Evolutionary conservation across 2,113 vertebrate genomes (phyloP).

Genomic region (Malurus alboscapulatus): DNA sequence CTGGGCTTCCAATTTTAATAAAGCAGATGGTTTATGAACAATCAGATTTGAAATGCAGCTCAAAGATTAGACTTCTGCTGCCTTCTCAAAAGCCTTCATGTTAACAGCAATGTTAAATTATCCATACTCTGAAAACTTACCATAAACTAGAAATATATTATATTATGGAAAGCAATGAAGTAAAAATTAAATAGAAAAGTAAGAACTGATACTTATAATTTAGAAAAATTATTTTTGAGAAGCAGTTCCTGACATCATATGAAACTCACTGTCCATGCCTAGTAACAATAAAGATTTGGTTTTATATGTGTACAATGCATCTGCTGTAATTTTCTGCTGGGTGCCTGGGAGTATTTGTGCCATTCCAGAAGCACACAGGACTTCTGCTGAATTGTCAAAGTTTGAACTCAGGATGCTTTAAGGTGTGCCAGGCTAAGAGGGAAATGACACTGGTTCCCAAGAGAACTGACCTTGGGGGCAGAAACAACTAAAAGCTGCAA

Average conservation of each 20-base stretch:
- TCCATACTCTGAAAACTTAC: background rate
- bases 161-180: background rate
- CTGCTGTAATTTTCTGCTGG: background rate
- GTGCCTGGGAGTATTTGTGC: background rate
- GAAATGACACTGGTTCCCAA: background rate
- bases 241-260: background rate
- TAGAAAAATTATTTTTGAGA: background rate
- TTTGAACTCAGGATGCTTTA: background rate
- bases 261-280: background rate
- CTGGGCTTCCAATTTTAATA: conserved; percentile 6
- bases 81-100: background rate
- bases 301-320: background rate
- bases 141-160: background rate
- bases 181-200: background rate
- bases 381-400: background rate
- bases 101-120: background rate
- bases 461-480: background rate
- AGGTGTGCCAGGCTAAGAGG: background rate
- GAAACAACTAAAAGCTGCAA: background rate
- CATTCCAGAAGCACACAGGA: background rate
- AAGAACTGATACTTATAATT: background rate
- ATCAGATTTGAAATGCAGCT: background rate
- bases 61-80: background rate
- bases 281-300: background rate
- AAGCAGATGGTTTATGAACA: conserved; percentile 8